Base-by-base conservation (phyloP, 2,888 invertebrate species). In the Chydorus sphaericus region DNA sequence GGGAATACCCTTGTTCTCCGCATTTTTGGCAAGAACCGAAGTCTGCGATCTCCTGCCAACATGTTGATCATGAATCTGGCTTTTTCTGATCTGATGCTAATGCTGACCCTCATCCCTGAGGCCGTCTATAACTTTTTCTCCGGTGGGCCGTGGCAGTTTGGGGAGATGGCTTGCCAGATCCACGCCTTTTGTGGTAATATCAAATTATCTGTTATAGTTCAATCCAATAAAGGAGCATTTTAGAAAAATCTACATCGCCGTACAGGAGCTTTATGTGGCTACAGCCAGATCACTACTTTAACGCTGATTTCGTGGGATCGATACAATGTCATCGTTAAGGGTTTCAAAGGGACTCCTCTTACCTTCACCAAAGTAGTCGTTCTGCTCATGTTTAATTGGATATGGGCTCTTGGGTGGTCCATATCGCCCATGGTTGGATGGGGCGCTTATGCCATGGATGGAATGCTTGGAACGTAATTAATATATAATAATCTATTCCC, bases 281-380 rank as follows among this genome's bases (percentile, higher is more conserved):
- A 69, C 30, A 66, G 66, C 63, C 69, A 68, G 53, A 69, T 69
- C 59, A 66, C 65, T 62, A 67, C 67, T 4, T 62, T 68, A 58
- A 65, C 66, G 52, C 8, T 36, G 10, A 67, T 69, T 28, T 64
- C 68, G 18, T 57, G 68, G 36, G 68, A 69, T 59, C 63, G 69
- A 5, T 69, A 67, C 63, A 62, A 62, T 52, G 68, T 67, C 55
- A 69, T 69, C 56, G 65, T 66, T 11, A 62, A 64, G 28, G 68
- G 69, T 2, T 62, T 69, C 18, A 61, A 65, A 36, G 66, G 65
- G 7, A 30, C 44, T 8, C 57, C 57, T 20, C 26, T 67, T 62
- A 66, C 66, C 18, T 62, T 49, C 26, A 33, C 29, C 20, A 55
- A 33, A 50, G 30, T 50, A 6, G 33, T 54, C 59, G 55, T 64